These are phyloP conservation scores for Pseudomyrmex cubaensis DNA, from an alignment of 1,140 invertebrate genomes.

Conservation along the genomic window DNA sequence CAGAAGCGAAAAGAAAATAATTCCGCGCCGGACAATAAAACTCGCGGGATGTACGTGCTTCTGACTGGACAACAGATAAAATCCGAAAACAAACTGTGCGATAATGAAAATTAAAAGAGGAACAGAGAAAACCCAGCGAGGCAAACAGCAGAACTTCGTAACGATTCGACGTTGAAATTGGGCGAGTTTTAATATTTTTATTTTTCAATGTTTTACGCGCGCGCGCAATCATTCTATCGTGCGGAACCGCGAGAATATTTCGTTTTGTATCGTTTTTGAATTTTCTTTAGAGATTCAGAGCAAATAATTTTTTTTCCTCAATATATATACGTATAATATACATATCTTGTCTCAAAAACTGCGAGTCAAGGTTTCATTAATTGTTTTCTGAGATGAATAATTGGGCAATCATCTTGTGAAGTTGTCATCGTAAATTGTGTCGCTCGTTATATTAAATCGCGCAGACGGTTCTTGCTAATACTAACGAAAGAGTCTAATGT, in stretches of 20 bases:
- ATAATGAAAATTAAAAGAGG: slow-evolving; percentile 72
- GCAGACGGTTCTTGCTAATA: background rate
- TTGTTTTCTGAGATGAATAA: background rate
- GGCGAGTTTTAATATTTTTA: slow-evolving; percentile 54
- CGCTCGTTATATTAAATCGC: slow-evolving; percentile 54
- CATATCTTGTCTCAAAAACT: background rate
- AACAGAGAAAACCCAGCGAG: slow-evolving; percentile 39
- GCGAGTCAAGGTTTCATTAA: background rate
- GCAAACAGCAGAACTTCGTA: slow-evolving; percentile 65
- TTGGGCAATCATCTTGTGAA: slow-evolving; percentile 6
- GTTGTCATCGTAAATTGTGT: slow-evolving; percentile 54
- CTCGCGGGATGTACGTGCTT: slow-evolving; percentile 42
- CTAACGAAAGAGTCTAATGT: slow-evolving; percentile 66
- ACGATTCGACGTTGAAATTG: slow-evolving; percentile 70
- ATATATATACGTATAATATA: background rate
- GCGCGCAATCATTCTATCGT: slow-evolving; percentile 38
- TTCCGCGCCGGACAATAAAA: slow-evolving; percentile 41
- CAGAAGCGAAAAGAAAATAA: slow-evolving; percentile 31
- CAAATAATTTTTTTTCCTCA: slow-evolving; percentile 6
- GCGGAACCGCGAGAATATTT: slow-evolving; percentile 30
- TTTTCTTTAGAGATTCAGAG: slow-evolving; percentile 8
- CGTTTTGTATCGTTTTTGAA: background rate
- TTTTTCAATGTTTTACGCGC: slow-evolving; percentile 8
- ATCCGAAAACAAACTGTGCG: slow-evolving; percentile 67
- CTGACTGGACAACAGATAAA: slow-evolving; percentile 59